phyloP scores from a whole-genome alignment of 2,113 vertebrate species.

The Corydoras maculifer region DNA sequence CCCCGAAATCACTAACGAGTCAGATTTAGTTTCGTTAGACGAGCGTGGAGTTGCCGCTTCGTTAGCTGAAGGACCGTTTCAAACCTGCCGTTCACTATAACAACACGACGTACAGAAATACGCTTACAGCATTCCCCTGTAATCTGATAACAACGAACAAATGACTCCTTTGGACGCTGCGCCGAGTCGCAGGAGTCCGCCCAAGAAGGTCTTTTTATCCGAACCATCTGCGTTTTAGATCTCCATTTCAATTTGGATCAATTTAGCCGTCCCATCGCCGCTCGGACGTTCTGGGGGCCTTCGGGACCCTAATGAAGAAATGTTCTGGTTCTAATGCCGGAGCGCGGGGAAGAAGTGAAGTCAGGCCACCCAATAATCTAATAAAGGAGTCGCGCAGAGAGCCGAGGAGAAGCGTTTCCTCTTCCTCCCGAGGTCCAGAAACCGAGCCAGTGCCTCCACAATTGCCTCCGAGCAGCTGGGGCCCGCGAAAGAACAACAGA shows the following conservation, averaged over 20 bases:
- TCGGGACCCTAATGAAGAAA: slow-evolving; percentile 26
- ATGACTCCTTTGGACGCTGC: background rate
- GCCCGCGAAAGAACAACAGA: slow-evolving; percentile 81
- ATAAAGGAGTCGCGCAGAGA: slow-evolving; percentile 67
- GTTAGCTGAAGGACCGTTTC: no score
- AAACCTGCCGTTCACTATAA: no score
- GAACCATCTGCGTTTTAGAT: background rate
- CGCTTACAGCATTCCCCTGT: background rate
- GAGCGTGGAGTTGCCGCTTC: no score
- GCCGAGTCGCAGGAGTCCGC: slow-evolving; percentile 1
- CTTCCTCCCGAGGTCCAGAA: slow-evolving; percentile 76
- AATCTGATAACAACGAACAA: background rate
- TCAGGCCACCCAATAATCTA: slow-evolving; percentile 67
- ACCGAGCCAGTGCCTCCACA: slow-evolving; percentile 83
- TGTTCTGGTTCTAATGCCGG: slow-evolving; percentile 30
- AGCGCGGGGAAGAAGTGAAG: slow-evolving; percentile 46
- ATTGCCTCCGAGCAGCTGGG: slow-evolving; percentile 86
- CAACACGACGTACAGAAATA: background rate
- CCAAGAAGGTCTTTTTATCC: no score
- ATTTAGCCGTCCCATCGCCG: slow-evolving; percentile 19
- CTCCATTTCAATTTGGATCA: slow-evolving; percentile 8
- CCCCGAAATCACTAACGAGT: no score
- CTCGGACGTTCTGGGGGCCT: slow-evolving; percentile 17
- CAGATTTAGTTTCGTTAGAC: no score
- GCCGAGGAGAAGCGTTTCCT: slow-evolving; percentile 68